Percentiles rank a stretch among this genome's conserved stretches.
Evolutionary conservation across 2,113 vertebrate genomes (phyloP).

Genomic region (Seriola aureovittata): DNA sequence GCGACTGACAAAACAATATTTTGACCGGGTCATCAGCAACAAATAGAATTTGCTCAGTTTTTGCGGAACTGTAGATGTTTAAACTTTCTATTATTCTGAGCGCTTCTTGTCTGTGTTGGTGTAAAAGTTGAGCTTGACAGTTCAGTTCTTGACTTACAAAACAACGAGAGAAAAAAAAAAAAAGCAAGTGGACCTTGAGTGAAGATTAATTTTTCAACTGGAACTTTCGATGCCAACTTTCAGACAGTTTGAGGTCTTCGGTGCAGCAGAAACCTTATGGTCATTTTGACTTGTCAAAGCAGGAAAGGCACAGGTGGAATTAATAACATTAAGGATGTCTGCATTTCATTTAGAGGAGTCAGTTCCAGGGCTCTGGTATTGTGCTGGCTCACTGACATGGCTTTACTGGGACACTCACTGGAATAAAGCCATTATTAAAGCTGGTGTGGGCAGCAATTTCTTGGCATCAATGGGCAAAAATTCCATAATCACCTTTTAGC

Average conservation of each 20-base stretch:
- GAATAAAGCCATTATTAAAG: not conserved
- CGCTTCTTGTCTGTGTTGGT: no score
- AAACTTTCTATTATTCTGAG: not conserved
- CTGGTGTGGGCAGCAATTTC: no score
- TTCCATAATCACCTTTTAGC: no score
- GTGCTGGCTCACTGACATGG: slow-evolving; percentile 5
- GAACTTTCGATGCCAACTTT: not conserved
- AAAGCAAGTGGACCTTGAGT: not conserved
- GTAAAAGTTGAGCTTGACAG: not conserved
- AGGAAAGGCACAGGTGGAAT: not conserved
- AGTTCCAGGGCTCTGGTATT: not conserved
- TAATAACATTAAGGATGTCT: not conserved
- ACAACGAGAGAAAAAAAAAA: not conserved
- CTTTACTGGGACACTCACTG: not conserved
- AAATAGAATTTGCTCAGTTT: not conserved
- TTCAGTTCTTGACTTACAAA: not conserved
- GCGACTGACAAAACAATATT: not conserved
- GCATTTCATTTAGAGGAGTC: not conserved
- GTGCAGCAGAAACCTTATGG: no score
- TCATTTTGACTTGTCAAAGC: no score
- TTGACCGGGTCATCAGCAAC: not conserved
- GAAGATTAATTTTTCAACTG: not conserved
- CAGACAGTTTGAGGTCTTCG: no score
- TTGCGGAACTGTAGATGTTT: not conserved
- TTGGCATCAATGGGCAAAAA: no score